A percentile compares a stretch with the other conserved stretches of the same genome.
Conservation (phyloP, 2,888 invertebrate species). For the Alloplasta piceator region DNA sequence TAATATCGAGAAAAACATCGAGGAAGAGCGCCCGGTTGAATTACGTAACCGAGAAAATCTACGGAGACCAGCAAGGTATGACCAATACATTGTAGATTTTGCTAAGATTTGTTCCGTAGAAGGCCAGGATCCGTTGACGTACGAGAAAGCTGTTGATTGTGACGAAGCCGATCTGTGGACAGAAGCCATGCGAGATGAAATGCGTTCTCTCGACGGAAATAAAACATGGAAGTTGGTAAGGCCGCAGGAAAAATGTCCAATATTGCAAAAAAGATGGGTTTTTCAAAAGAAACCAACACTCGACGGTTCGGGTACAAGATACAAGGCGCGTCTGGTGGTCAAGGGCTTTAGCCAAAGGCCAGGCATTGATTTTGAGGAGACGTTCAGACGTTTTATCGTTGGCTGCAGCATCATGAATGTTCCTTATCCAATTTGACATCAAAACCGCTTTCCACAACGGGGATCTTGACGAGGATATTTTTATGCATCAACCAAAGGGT, state of each 20-base stretch:
- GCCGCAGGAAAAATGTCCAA: background rate
- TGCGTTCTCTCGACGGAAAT: conserved; percentile 40
- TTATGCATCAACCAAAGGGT: conserved; percentile 65
- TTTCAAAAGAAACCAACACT: conserved; percentile 11
- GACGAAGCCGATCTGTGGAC: conserved; percentile 20
- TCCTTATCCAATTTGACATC: conserved; percentile 53
- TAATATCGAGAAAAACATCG: no score
- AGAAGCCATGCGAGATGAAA: conserved; percentile 46
- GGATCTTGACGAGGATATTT: conserved; percentile 60
- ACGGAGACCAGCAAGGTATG: no score
- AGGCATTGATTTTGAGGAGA: conserved; percentile 56
- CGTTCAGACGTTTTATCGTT: conserved; percentile 66
- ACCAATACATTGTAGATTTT: no score
- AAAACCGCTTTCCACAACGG: conserved; percentile 59
- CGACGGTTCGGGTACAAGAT: conserved; percentile 55
- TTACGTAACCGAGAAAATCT: conserved; percentile 18
- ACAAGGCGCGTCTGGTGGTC: conserved; percentile 47
- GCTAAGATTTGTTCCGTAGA: conserved; percentile 15
- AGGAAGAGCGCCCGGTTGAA: no score
- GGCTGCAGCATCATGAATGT: conserved; percentile 59
- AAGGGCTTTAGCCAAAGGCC: conserved; percentile 63
- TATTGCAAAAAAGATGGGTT: conserved; percentile 47
- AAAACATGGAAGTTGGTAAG: conserved; percentile 47
- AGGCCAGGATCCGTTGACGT: conserved; percentile 32
- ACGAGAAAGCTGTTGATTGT: conserved; percentile 44